Conservation (phyloP, 2,888 invertebrate species). For the Dilophus febrilis region DNA sequence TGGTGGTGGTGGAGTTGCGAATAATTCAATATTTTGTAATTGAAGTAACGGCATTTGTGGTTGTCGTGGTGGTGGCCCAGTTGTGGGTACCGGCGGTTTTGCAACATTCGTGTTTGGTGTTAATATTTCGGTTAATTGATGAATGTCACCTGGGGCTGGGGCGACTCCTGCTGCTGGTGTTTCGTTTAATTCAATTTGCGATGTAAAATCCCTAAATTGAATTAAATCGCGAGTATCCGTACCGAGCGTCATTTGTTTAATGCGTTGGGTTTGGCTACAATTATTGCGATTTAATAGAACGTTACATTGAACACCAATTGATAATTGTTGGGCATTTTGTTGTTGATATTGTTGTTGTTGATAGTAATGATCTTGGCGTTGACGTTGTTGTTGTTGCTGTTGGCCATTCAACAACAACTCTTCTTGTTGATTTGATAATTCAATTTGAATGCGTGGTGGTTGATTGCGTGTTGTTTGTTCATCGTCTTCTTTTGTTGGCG, state of each 20-base stretch:
- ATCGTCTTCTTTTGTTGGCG: too few species aligned
- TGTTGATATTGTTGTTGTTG: constrained; percentile 7
- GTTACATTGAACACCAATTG: constrained; percentile 17
- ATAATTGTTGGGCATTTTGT: not conserved
- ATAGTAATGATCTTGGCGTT: constrained; percentile 3
- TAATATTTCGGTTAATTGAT: too few species aligned
- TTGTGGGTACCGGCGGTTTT: too few species aligned
- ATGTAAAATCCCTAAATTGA: constrained; percentile 12
- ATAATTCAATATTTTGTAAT: too few species aligned
- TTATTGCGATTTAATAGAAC: constrained; percentile 15
- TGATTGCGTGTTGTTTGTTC: not conserved
- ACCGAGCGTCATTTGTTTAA: constrained; percentile 15
- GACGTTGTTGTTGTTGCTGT: constrained; percentile 22
- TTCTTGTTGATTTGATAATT: too few species aligned
- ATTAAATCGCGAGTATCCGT: constrained; percentile 30
- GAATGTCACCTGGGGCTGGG: constrained; percentile 9
- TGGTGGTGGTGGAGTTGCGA: too few species aligned
- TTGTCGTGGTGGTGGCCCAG: too few species aligned
- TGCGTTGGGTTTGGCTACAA: not conserved
- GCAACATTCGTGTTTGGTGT: too few species aligned
- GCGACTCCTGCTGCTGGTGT: constrained; percentile 20
- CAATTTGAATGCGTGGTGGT: too few species aligned
- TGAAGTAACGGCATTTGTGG: too few species aligned
- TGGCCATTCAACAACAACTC: too few species aligned
- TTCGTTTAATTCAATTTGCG: too few species aligned